Evolutionary conservation across 2,113 vertebrate species (phyloP).

Genomic region (Scophthalmus maximus): DNA sequence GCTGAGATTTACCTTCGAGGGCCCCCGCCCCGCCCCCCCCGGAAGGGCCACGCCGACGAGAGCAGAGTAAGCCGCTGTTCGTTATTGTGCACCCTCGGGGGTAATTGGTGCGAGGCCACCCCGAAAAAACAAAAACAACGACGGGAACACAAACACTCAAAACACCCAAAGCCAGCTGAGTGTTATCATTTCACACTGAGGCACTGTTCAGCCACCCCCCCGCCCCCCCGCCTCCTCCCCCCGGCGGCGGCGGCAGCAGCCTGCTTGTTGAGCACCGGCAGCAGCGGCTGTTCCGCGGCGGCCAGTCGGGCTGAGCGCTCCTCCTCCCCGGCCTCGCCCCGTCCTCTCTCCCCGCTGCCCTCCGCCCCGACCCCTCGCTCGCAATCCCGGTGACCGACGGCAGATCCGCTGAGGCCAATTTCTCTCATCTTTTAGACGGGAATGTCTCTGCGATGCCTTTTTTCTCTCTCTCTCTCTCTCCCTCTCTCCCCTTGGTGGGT

Average conservation of each 20-base stretch:
- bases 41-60: constrained; percentile 64
- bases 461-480: too few species aligned
- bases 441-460: constrained; percentile 64
- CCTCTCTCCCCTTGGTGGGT: constrained; percentile 45
- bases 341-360: constrained; percentile 71
- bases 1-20: constrained; percentile 60
- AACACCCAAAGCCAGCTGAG: constrained; percentile 61
- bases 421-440: constrained; percentile 82
- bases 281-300: constrained; percentile 74
- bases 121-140: not conserved
- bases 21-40: too few species aligned
- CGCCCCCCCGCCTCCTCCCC: too few species aligned
- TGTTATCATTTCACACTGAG: constrained; percentile 74
- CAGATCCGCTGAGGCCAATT: constrained; percentile 71
- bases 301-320: constrained; percentile 71
- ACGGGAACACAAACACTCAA: too few species aligned
- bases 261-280: constrained; percentile 67
- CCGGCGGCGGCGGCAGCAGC: constrained; percentile 71
- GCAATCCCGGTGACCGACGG: constrained; percentile 73
- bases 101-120: constrained; percentile 62
- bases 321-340: constrained; percentile 71
- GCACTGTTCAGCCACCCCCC: constrained; percentile 68
- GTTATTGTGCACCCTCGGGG: constrained; percentile 62
- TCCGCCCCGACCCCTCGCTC: constrained; percentile 70
- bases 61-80: constrained; percentile 68